Percentiles rank a stretch among this genome's conserved stretches.
These are phyloP conservation scores for Megalops atlanticus DNA, from an alignment of 2,113 vertebrate genomes.

Conservation along the genomic window DNA sequence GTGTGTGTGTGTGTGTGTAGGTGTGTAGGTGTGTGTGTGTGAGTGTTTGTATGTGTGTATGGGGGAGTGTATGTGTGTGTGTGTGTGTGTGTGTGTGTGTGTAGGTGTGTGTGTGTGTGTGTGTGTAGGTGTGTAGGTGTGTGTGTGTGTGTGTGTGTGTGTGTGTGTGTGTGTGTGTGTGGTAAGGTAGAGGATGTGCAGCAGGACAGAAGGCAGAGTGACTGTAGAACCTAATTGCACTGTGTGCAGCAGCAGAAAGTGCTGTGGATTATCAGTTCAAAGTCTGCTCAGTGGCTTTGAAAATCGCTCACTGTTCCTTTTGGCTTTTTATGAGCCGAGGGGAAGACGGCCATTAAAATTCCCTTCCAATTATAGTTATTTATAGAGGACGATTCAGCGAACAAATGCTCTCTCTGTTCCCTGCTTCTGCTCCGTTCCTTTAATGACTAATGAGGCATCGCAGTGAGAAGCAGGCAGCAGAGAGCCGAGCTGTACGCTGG, in stretches of 20 bases:
- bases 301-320: slow-evolving; percentile 27
- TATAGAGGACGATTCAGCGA: slow-evolving; percentile 47
- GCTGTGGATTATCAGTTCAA: slow-evolving; percentile 42
- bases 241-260: not conserved
- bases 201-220: slow-evolving; percentile 12
- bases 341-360: slow-evolving; percentile 49
- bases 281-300: slow-evolving; percentile 46
- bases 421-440: not conserved
- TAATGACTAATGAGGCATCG: slow-evolving; percentile 44
- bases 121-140: not conserved
- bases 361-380: slow-evolving; percentile 54
- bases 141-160: not conserved
- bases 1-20: not conserved
- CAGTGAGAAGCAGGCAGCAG: slow-evolving; percentile 10
- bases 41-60: slow-evolving; percentile 2
- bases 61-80: not conserved
- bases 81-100: not conserved
- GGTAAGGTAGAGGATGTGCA: not conserved
- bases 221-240: slow-evolving; percentile 33
- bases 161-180: too few relatives aligned
- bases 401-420: slow-evolving; percentile 43
- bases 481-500: too few relatives aligned
- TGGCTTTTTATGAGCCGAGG: slow-evolving; percentile 37
- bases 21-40: not conserved
- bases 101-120: not conserved